phyloP scores from a whole-genome alignment of 1,140 invertebrate species.

The Triops cancriformis region DNA sequence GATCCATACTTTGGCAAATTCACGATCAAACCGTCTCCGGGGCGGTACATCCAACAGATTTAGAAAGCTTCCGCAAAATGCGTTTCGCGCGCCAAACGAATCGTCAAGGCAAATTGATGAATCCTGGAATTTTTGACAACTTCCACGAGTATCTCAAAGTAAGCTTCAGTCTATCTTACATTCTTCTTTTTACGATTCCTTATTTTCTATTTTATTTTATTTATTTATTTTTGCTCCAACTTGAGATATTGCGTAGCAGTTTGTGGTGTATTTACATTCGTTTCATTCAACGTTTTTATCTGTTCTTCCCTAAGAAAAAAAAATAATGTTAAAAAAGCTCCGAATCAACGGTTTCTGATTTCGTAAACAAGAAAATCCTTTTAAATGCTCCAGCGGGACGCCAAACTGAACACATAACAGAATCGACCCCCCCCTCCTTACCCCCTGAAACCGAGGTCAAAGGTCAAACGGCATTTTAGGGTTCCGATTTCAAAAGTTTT shows the following conservation, averaged over 20 bases:
- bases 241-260: too few relatives aligned
- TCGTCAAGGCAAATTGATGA: not conserved
- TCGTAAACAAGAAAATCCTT: not conserved
- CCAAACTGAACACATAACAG: not conserved
- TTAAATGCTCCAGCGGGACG: not conserved
- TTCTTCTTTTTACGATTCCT: not conserved
- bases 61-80: not conserved
- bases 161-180: not conserved
- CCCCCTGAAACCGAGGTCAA: not conserved
- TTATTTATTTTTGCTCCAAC: too few relatives aligned
- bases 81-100: not conserved
- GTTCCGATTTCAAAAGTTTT: not conserved
- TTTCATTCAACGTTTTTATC: too few relatives aligned
- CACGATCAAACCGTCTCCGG: slow-evolving; percentile 49
- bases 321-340: too few relatives aligned
- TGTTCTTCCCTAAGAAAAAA: too few relatives aligned
- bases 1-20: slow-evolving; percentile 54
- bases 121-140: slow-evolving; percentile 26
- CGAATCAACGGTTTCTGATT: not conserved
- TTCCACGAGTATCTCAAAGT: slow-evolving; percentile 27
- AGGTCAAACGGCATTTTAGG: too few relatives aligned
- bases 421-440: not conserved
- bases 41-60: not conserved
- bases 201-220: too few relatives aligned
- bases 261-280: too few relatives aligned